Base-by-base conservation (phyloP, 2,888 invertebrate species). In the Phaonia tiefii region DNA sequence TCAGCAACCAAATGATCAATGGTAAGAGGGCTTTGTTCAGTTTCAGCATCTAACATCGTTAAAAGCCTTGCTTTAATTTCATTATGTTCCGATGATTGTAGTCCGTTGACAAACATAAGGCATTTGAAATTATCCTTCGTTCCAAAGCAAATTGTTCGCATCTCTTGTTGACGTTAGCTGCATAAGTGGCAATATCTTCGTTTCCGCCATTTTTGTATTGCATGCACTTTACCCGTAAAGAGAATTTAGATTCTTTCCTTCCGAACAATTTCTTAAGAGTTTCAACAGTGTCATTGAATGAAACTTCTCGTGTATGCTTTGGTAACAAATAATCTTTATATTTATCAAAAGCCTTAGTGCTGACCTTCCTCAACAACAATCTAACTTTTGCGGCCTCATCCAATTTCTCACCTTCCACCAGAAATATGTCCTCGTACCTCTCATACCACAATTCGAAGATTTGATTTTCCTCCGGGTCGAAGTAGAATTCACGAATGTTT, bases 351-450 rank as follows among this genome's bases (percentile, higher is more conserved):
- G 0, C 0, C 25, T n/a, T n/a, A 17, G 17, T 44, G 44, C 73
- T 73, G 0, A 78, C 63, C 15, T 67, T 67, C 8, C 69, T 49
- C 11, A 78, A 37, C 39, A 78, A 54, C 37, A 78, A 65, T 51
- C 78, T 67, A 10, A 78, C 60, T 73, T 73, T 78, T 31, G 73
- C 58, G 1, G 77, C 78, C 20, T 78, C 78, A 4, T 73, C 78
- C 1, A 78, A 66, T 25, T 73, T 31, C 0, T 60, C n/a, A 10
- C 72, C 78, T 8, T 72, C 66, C 0, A 67, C 58, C 11, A n/a
- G 42, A 13, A 78, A 78, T n/a, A 78, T n/a, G 26, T 78, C 78
- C 5, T 78, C 78, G 1, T 78, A 73, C 0, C 73, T 31, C 0
- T 73, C 67, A n/a, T n/a, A n/a, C n/a, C n/a, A n/a, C n/a, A n/a